Evolutionary conservation across 1,140 invertebrate species (phyloP), one percentile per base, ranked within the genome.

Genomic region (Drosophila micromelanica): DNA sequence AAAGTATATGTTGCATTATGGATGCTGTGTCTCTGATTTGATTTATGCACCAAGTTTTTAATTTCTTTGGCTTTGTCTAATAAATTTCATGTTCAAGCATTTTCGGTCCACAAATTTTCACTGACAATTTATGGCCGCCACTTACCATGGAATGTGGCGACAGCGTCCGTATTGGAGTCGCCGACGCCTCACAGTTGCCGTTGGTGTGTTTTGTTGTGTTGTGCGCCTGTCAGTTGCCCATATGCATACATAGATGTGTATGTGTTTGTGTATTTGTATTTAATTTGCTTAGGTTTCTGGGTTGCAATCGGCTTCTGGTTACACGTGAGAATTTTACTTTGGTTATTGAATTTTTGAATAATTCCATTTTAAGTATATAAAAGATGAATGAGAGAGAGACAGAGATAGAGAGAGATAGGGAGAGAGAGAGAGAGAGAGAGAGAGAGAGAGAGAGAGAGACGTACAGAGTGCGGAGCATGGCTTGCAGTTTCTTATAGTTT

Each of bases 41-140:
- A 43, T 30, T 52, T 52, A 40, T 43, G 49, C 37, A 27, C 4
- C 40, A 35, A 86, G 70, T 80, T 69, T 73, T 61, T 77, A 73
- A 77, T 86, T 84, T 76, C 20, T 35, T 63, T 27, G 35, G 43
- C 61, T 71, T 65, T 71, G 68, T 77, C 77, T 70, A 79, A 84
- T 84, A 84, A 84, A 84, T 80, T 87, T 86, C 65, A 63, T 71
- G 80, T 78, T 81, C 86, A 85, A 87, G 78, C 81, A 81, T 87
- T 85, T 85, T 74, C 67, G 69, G 62, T 52, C 74, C 46, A 46
- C 13, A 59, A 54, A 64, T 71, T 71, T 85, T 86, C 73, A 56
- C 73, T 65, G 60, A 51, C 60, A 82, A 78, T 73, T 76, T 68
- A 62, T 67, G 55, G 56, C 46, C 49, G 48, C 69, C 55, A 76